Percentiles rank a stretch among this genome's conserved stretches.
These are phyloP conservation scores for Luperina nickerlii DNA, from an alignment of 2,888 invertebrate species.

Conservation along the genomic window DNA sequence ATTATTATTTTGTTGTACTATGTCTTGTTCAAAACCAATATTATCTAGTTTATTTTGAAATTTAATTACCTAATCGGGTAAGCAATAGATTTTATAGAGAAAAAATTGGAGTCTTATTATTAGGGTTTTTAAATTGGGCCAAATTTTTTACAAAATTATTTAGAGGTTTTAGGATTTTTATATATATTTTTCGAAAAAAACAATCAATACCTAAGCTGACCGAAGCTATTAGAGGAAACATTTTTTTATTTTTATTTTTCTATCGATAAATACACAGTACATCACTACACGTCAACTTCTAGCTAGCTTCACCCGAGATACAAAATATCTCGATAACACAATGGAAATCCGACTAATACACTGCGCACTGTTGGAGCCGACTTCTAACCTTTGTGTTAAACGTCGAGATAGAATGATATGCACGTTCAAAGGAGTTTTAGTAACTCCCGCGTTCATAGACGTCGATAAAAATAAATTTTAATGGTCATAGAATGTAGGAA, in stretches of 20 bases:
- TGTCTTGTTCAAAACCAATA: neutral
- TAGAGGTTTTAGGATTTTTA: too few relatives aligned
- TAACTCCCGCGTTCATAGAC: neutral
- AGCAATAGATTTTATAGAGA: neutral
- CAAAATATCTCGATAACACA: slow-evolving; percentile 39
- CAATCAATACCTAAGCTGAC: neutral
- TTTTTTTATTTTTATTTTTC: neutral
- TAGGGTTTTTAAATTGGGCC: neutral
- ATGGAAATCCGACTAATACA: slow-evolving; percentile 18
- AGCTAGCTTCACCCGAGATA: slow-evolving; percentile 1
- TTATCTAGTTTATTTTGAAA: neutral
- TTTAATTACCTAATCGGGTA: neutral
- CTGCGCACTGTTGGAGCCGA: neutral
- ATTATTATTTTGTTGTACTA: slow-evolving; percentile 13
- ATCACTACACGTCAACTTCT: slow-evolving; percentile 27
- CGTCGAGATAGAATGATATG: slow-evolving; percentile 21
- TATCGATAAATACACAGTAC: slow-evolving; percentile 6
- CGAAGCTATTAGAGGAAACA: neutral
- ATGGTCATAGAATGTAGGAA: neutral
- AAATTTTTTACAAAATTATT: neutral
- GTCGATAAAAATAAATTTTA: neutral
- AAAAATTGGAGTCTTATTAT: too few relatives aligned
- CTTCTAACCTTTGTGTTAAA: slow-evolving; percentile 7
- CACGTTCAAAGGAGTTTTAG: neutral
- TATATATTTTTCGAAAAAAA: too few relatives aligned